These are phyloP conservation scores for Merodon equestris DNA, from an alignment of 2,888 invertebrate genomes.

Conservation along the genomic window DNA sequence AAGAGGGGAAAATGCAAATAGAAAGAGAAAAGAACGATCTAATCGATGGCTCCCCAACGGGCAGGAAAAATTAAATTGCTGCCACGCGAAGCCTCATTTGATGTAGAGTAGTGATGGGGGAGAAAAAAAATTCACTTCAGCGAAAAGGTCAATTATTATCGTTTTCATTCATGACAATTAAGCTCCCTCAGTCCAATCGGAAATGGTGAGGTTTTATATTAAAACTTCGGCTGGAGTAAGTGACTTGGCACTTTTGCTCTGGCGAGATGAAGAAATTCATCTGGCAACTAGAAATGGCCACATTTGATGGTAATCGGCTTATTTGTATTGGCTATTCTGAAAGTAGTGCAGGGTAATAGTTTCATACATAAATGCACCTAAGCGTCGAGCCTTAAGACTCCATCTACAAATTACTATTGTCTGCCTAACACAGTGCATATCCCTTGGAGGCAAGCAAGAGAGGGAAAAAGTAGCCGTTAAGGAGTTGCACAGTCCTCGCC, in stretches of 20 bases:
- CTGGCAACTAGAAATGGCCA: constrained; percentile 50
- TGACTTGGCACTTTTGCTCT: background rate
- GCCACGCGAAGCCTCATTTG: constrained; percentile 12
- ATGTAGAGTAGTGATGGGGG: too few species aligned
- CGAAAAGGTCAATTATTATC: constrained; percentile 51
- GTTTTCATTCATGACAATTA: constrained; percentile 57
- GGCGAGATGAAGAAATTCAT: too few species aligned
- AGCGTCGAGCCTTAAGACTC: too few species aligned
- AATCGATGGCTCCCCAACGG: constrained; percentile 35
- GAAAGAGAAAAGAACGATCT: constrained; percentile 22
- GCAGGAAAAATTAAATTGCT: constrained; percentile 31
- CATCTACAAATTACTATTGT: too few species aligned
- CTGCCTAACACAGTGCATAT: too few species aligned
- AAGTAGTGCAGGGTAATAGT: too few species aligned
- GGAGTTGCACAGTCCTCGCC: too few species aligned
- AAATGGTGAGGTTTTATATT: background rate
- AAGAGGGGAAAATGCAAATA: constrained; percentile 8
- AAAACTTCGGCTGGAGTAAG: background rate
- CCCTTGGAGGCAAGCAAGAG: too few species aligned
- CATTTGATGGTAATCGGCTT: constrained; percentile 11
- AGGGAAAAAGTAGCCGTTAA: too few species aligned
- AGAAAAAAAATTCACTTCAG: constrained; percentile 3
- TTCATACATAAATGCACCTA: too few species aligned
- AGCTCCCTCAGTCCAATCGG: constrained; percentile 15
- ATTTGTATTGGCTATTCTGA: too few species aligned